These are phyloP conservation scores for Xylocampa areola DNA, from an alignment of 2,888 invertebrate genomes.

Conservation along the genomic window DNA sequence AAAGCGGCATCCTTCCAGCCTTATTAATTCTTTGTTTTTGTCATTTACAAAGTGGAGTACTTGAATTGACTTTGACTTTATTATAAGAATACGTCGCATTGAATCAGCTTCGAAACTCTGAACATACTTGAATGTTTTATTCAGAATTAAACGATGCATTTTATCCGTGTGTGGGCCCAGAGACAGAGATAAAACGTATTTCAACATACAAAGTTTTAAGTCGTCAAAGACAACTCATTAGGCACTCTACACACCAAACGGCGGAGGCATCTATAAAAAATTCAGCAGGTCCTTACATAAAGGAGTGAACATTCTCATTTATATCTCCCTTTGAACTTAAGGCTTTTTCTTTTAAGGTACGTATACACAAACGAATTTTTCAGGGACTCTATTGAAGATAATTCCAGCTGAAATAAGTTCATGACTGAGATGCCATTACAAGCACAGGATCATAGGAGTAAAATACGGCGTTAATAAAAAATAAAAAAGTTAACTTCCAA, in stretches of 20 bases:
- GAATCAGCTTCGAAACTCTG: slow-evolving; percentile 10
- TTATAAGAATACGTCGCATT: slow-evolving; percentile 24
- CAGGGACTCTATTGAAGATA: slow-evolving; percentile 43
- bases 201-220: slow-evolving; percentile 71
- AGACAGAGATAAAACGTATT: slow-evolving; percentile 62
- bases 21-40: slow-evolving; percentile 69
- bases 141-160: slow-evolving; percentile 46
- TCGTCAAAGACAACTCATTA: slow-evolving; percentile 79
- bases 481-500: too few relatives aligned
- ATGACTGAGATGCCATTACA: slow-evolving; percentile 14
- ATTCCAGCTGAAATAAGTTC: slow-evolving; percentile 36
- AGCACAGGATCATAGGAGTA: background rate
- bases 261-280: slow-evolving; percentile 75
- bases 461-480: too few relatives aligned
- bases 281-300: slow-evolving; percentile 72
- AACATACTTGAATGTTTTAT: slow-evolving; percentile 14
- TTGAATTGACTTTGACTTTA: slow-evolving; percentile 24
- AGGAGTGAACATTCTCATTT: slow-evolving; percentile 71
- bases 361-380: slow-evolving; percentile 60
- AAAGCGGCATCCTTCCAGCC: slow-evolving; percentile 67
- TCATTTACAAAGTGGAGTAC: slow-evolving; percentile 22
- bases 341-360: slow-evolving; percentile 73
- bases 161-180: slow-evolving; percentile 56
- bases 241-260: slow-evolving; percentile 76
- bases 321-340: slow-evolving; percentile 78